These are phyloP conservation scores for Dendronephthya gigantea DNA, from an alignment of 64 coral and sea anemone species.

Conservation along the genomic window DNA sequence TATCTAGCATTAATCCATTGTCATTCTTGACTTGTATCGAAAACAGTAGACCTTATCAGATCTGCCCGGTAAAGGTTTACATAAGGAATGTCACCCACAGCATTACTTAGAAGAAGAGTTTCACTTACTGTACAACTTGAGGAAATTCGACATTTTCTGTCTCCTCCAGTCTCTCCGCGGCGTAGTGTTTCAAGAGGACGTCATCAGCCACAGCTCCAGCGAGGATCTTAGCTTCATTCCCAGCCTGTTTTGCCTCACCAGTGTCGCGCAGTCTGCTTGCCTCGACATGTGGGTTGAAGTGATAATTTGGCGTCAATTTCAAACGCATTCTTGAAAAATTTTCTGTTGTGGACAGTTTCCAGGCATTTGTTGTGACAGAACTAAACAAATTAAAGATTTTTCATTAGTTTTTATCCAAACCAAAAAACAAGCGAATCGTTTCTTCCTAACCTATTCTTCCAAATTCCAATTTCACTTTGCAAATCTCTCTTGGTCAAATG, in stretches of 20 bases:
- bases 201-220: constrained; percentile 7
- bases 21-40: background rate
- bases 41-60: background rate
- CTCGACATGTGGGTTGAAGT: constrained; percentile 56
- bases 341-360: constrained; percentile 85
- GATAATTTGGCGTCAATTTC: constrained; percentile 68
- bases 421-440: no score
- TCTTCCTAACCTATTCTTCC: constrained; percentile 52
- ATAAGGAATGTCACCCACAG: no score
- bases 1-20: no score
- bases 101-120: no score
- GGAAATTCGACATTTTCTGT: background rate
- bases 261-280: constrained; percentile 59
- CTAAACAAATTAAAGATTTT: background rate
- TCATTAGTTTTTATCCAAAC: background rate
- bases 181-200: background rate
- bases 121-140: background rate
- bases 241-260: background rate
- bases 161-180: background rate
- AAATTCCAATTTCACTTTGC: constrained; percentile 53
- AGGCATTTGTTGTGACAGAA: constrained; percentile 4
- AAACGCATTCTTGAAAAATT: constrained; percentile 94
- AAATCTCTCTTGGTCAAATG: constrained; percentile 55
- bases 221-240: background rate
- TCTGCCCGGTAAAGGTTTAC: no score